Evolutionary conservation across 2,797 vertebrate species (phyloP).

Genomic region (Salmo trutta): DNA sequence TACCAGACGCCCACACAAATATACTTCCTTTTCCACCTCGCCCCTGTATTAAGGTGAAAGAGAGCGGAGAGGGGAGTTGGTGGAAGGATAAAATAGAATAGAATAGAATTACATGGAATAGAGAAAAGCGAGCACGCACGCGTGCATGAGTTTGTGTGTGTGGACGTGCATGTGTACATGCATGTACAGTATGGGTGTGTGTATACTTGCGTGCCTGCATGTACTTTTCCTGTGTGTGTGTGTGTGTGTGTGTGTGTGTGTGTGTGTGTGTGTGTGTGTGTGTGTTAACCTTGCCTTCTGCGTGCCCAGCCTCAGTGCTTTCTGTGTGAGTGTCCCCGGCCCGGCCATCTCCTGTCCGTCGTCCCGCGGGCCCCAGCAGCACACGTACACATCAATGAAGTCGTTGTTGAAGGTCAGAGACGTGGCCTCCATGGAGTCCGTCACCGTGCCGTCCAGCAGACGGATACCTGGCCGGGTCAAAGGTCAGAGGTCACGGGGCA

Average conservation of each 20-base stretch:
- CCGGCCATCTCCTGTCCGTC: slow-evolving; percentile 64
- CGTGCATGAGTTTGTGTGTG: not conserved
- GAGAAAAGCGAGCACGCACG: not conserved
- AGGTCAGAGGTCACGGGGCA: slow-evolving; percentile 40
- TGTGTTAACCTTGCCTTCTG: slow-evolving; percentile 57
- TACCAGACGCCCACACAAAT: slow-evolving; percentile 72
- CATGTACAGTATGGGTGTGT: not conserved
- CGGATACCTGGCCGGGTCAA: slow-evolving; percentile 58
- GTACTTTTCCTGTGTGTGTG: not conserved
- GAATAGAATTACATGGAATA: not conserved
- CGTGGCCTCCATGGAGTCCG: slow-evolving; percentile 68
- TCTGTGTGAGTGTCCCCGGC: slow-evolving; percentile 56
- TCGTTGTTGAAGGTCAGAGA: slow-evolving; percentile 71
- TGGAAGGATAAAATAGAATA: not conserved
- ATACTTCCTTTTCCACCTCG: slow-evolving; percentile 67
- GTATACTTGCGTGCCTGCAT: too few relatives aligned
- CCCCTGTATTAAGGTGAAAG: slow-evolving; percentile 55
- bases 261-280: slow-evolving; percentile 19
- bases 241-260: slow-evolving; percentile 21
- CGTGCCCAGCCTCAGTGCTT: slow-evolving; percentile 59
- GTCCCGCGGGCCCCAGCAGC: slow-evolving; percentile 68
- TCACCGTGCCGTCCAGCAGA: slow-evolving; percentile 60
- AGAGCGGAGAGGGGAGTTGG: not conserved
- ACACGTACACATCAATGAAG: slow-evolving; percentile 71
- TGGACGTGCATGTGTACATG: too few relatives aligned